Evolutionary conservation across 2,797 vertebrate species (phyloP).

Genomic region (Arvicola amphibius): DNA sequence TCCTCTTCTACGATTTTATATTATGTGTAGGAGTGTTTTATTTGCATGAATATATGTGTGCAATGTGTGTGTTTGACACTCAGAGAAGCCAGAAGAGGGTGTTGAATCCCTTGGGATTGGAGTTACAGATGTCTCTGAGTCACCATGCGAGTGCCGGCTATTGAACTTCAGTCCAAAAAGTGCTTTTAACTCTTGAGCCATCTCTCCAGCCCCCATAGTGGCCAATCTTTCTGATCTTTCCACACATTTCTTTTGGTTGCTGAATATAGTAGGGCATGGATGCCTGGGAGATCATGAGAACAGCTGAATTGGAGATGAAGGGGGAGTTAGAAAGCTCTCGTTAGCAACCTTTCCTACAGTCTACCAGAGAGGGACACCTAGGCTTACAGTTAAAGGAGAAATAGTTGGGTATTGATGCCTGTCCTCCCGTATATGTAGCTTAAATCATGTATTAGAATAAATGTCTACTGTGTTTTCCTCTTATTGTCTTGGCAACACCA

Average conservation of each 20-base stretch:
- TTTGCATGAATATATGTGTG: neutral
- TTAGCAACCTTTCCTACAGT: neutral
- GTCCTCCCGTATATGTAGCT: neutral
- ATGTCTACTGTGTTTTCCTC: constrained; percentile 56
- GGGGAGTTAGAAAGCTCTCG: neutral
- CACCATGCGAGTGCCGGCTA: neutral
- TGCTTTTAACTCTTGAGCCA: neutral
- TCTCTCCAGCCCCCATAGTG: neutral
- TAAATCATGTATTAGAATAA: constrained; percentile 48
- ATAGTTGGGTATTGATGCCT: neutral
- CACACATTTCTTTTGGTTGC: neutral
- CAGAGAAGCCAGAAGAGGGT: neutral
- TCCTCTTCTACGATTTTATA: too few relatives aligned
- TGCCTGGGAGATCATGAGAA: neutral
- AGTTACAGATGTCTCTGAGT: neutral
- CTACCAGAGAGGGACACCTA: neutral
- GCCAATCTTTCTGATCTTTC: neutral
- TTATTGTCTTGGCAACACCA: constrained; percentile 34
- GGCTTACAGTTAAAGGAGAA: neutral
- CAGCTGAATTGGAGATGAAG: neutral
- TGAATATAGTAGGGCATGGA: neutral
- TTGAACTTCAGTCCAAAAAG: neutral
- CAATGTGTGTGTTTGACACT: neutral
- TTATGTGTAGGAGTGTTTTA: neutral
- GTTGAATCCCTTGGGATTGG: neutral